Conservation (phyloP, 1,140 invertebrate species). For the Drosophila sproati region DNA sequence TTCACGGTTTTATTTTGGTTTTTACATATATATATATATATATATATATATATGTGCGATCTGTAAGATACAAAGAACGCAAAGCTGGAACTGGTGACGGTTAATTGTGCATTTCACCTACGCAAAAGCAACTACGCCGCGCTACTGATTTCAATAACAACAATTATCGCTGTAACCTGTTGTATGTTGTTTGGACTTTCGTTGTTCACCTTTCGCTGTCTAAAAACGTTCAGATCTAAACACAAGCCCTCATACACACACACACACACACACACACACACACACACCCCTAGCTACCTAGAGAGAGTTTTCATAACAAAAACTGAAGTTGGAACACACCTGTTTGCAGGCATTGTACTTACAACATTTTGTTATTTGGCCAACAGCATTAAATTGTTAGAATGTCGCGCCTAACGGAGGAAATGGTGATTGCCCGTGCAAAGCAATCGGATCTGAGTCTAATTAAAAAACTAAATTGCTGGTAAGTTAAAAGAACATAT, state of each 20-base stretch:
- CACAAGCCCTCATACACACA: background rate
- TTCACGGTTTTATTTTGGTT: background rate
- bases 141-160: constrained; percentile 55
- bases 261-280: constrained; percentile 1
- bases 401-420: constrained; percentile 94
- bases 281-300: background rate
- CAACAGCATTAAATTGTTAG: constrained; percentile 14
- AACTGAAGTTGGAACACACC: constrained; percentile 30
- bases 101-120: constrained; percentile 63
- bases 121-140: constrained; percentile 48
- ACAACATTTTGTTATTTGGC: constrained; percentile 11
- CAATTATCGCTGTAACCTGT: constrained; percentile 46
- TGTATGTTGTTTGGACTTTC: constrained; percentile 24
- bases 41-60: background rate
- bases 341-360: constrained; percentile 34
- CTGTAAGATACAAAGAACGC: constrained; percentile 30
- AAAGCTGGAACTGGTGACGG: constrained; percentile 4
- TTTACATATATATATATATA: no score
- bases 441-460: constrained; percentile 92
- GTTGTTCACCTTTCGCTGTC: constrained; percentile 50
- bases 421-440: constrained; percentile 95
- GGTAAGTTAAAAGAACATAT: constrained; percentile 87
- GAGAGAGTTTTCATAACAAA: constrained; percentile 13
- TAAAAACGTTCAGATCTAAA: constrained; percentile 30
- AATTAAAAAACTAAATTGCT: constrained; percentile 95